Evolutionary conservation across 2,113 vertebrate genomes (phyloP).

Genomic region (human (Homo sapiens)): DNA sequence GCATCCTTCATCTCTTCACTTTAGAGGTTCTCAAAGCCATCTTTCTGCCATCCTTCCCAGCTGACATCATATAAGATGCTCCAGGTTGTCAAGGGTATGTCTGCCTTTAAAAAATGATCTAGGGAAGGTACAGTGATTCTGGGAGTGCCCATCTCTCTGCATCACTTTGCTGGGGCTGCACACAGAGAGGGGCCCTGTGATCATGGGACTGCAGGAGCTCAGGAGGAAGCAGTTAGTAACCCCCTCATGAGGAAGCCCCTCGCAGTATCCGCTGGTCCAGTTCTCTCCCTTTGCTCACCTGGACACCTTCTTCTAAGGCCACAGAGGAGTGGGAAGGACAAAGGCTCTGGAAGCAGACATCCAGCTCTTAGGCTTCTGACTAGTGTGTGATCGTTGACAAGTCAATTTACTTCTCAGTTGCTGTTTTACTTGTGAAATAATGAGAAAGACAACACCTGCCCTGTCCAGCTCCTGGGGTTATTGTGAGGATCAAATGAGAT

Average conservation of each 20-base stretch:
- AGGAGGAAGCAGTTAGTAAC: not conserved
- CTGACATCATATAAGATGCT: not conserved
- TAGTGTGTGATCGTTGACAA: too few relatives aligned
- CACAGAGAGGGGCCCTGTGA: not conserved
- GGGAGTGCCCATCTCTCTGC: not conserved
- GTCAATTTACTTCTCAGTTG: not conserved
- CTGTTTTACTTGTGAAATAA: not conserved
- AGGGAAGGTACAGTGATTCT: accelerated
- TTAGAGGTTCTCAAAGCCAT: not conserved
- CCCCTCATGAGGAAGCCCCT: not conserved
- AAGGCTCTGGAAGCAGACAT: not conserved
- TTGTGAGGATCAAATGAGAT: not conserved
- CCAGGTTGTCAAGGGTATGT: not conserved
- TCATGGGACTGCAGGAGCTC: too few relatives aligned
- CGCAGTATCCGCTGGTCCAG: not conserved
- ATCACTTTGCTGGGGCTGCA: not conserved
- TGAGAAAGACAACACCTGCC: not conserved
- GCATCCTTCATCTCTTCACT: not conserved
- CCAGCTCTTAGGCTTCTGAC: not conserved
- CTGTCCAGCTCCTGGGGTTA: not conserved
- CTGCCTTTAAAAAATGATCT: not conserved
- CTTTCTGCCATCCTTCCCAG: not conserved
- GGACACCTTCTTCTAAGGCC: not conserved
- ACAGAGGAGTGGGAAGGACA: not conserved
- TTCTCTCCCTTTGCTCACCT: not conserved